Evolutionary conservation across 2,113 vertebrate genomes (phyloP).

Genomic region (Hippocampus zosterae): DNA sequence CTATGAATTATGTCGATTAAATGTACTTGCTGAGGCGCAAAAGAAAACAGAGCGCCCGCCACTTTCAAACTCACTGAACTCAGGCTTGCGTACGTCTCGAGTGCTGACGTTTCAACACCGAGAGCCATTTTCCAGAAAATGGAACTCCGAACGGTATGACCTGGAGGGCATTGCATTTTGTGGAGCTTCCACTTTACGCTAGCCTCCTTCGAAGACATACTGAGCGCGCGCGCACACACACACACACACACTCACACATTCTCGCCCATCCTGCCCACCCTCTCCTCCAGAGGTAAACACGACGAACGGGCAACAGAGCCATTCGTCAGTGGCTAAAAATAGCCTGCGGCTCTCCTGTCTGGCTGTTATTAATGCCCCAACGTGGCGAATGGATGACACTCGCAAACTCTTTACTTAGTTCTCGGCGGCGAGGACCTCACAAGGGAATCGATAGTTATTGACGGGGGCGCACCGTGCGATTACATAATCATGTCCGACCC

Average conservation of each 20-base stretch:
- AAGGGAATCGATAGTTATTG: slow-evolving; percentile 58
- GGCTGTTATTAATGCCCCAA: slow-evolving; percentile 32
- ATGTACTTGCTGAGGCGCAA: too few species aligned
- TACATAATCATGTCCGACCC: slow-evolving; percentile 26
- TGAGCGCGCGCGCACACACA: background rate
- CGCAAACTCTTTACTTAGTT: slow-evolving; percentile 7
- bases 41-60: too few species aligned
- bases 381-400: slow-evolving; percentile 17
- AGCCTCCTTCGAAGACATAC: background rate
- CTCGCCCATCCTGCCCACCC: slow-evolving; percentile 16
- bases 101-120: too few species aligned
- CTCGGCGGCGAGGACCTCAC: slow-evolving; percentile 29
- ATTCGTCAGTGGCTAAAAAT: slow-evolving; percentile 39
- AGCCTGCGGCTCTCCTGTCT: slow-evolving; percentile 4
- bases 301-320: slow-evolving; percentile 9
- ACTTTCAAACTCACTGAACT: too few species aligned
- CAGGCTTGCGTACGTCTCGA: too few species aligned
- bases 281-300: slow-evolving; percentile 39
- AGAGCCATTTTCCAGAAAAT: background rate
- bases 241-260: slow-evolving; percentile 1
- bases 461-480: slow-evolving; percentile 4
- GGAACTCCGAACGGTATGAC: background rate
- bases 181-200: background rate
- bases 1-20: too few species aligned
- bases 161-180: background rate